Conservation (phyloP, 2,113 vertebrate species). For the Hippocampus abdominalis region DNA sequence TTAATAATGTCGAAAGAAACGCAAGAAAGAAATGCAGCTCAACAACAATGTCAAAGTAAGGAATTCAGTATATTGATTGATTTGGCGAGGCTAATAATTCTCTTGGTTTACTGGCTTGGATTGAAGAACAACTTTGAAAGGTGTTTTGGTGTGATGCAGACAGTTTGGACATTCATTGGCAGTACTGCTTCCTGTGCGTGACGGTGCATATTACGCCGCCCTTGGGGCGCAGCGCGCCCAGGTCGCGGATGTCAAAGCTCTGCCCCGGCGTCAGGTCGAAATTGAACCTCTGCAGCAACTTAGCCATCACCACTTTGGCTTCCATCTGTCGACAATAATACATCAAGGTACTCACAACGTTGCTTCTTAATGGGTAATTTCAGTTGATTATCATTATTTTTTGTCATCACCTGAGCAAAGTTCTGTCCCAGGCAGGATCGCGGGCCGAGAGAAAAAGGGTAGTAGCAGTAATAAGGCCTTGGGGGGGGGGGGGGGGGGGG, state of each 20-base stretch:
- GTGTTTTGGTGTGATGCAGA: too few relatives aligned
- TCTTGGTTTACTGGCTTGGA: not conserved
- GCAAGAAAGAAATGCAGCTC: too few relatives aligned
- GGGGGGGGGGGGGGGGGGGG: too few relatives aligned
- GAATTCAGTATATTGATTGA: not conserved
- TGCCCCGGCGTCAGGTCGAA: conserved; percentile 79
- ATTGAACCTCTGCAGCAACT: conserved; percentile 87
- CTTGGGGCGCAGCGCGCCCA: conserved; percentile 74
- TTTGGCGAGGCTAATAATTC: not conserved
- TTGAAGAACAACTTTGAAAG: not conserved
- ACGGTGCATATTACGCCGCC: conserved; percentile 82
- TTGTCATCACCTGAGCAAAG: conserved; percentile 82
- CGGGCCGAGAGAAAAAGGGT: conserved; percentile 85
- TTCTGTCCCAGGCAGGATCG: conserved; percentile 84
- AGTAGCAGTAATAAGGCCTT: conserved; percentile 78
- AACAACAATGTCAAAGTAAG: not conserved
- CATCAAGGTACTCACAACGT: not conserved
- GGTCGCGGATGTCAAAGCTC: conserved; percentile 77
- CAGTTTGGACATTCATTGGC: not conserved
- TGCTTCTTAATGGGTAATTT: too few relatives aligned
- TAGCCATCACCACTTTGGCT: conserved; percentile 88
- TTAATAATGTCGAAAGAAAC: not conserved
- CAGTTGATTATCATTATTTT: not conserved
- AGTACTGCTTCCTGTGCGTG: conserved; percentile 48
- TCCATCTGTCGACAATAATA: conserved; percentile 78